Base-by-base conservation (phyloP, 2,888 invertebrate species). In the Melieria crassipennis region DNA sequence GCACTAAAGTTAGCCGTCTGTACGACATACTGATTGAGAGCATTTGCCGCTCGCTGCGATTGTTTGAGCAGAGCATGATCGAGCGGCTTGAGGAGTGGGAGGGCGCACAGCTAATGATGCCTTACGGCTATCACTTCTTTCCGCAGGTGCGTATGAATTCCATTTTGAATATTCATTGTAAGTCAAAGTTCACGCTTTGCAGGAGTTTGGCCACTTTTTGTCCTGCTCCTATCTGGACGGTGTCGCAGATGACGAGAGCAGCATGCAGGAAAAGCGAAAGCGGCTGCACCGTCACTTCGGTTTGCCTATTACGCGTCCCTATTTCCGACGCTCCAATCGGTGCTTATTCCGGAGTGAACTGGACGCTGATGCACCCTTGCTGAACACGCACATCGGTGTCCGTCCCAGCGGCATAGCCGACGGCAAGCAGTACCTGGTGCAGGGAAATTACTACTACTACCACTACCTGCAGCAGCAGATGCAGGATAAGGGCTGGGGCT, bases 401-500 rank as follows among this genome's bases (percentile, higher is more conserved):
- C 83, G 84, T 16, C 77, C 82, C 10, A 85, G 85, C 73, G 85
- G 86, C 5, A 81, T 88, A 30, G 79, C 79, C 77, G 89, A 87
- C 73, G 90, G 89, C 58, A 88, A 88, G 77, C 82, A 89, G 72
- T 88, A 87, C 57, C 75, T 92, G 47, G 92, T 99, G 4, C 89
- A 92, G 75, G 99, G 99, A 1, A 89, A 91, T 75, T 99, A 99
- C 84, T 89, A 92, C 16, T 99, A 99, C 87, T 94, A 97, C 84
- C 99, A 99, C 86, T 99, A 99, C 86, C 93, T 96, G 92, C 98
- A 98, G 86, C 94, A 98, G 82, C 90, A 91, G 77, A 92, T 96
- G 84, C 94, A 98, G 86, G 99, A 99, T 82, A 93, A 94, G 85
- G 97, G 97, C n/a, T 99, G 99, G 99, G 99, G 99, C 5, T 99